These are phyloP conservation scores for Ataeniobius toweri DNA, from an alignment of 2,797 vertebrate genomes.

Conservation along the genomic window DNA sequence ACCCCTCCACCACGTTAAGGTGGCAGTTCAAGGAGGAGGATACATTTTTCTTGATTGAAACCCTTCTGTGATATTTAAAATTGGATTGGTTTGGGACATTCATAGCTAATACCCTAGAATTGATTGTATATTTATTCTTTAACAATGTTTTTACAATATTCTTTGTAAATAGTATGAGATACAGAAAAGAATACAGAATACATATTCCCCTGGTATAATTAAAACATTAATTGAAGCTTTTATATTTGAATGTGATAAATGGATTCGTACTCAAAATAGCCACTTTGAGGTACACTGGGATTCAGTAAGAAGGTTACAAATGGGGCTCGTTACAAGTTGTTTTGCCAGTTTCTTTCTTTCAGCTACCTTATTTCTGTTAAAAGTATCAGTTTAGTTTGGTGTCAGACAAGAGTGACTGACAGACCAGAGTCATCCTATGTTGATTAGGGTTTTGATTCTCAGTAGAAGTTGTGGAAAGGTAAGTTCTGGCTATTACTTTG, in stretches of 20 bases:
- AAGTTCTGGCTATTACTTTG: conserved; percentile 27
- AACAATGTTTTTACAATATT: not conserved
- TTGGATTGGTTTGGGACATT: not conserved
- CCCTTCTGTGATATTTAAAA: not conserved
- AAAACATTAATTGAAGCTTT: too few species aligned
- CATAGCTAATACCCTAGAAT: not conserved
- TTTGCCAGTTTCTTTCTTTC: too few species aligned
- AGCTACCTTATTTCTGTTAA: too few species aligned
- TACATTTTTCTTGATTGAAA: not conserved
- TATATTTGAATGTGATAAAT: not conserved
- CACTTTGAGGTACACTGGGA: not conserved
- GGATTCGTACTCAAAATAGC: not conserved
- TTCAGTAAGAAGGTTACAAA: too few species aligned
- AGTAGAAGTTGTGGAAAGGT: not conserved
- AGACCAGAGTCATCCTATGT: not conserved
- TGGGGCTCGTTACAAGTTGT: too few species aligned
- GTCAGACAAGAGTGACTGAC: not conserved
- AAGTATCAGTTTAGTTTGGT: not conserved
- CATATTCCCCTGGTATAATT: too few species aligned
- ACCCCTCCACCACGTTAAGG: too few species aligned
- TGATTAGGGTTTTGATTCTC: not conserved
- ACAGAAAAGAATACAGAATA: too few species aligned
- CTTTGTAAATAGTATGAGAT: too few species aligned
- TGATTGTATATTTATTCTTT: not conserved
- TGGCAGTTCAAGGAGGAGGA: too few species aligned